Base-by-base conservation (phyloP, 1,140 invertebrate genomes). In the Drosophila ananassae region DNA sequence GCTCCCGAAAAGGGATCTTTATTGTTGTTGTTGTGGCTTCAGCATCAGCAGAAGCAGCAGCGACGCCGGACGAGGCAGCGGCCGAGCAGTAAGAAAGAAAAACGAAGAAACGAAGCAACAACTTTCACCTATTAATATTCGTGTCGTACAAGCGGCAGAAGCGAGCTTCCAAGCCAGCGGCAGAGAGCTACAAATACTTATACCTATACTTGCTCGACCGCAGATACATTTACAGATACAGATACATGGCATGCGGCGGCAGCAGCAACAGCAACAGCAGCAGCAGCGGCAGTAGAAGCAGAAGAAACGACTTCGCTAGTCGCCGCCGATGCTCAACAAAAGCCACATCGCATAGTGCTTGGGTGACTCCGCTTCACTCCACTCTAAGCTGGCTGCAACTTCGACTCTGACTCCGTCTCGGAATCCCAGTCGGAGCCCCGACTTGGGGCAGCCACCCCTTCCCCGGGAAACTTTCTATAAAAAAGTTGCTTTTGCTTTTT, bases 71-170 rank as follows among this genome's bases (percentile, higher is more conserved):
- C 2, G 17, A 5, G 30, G 32, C 30, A 24, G 17, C 24, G 0
- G 32, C 41, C 25, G 37, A 57, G 46, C 39, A 55, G 47, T 52
- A 25, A 79, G 53, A 80, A 62, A 79, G 41, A 76, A 53, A 74
- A 53, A 54, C 61, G 62, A 58, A 72, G 78, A 58, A 73, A 77
- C 61, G 78, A 85, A 85, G 79, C 84, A 90, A 91, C 84, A 91
- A 91, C 90, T 91, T 91, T 91, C 90, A 91, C 90, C 90, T 91
- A 91, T 91, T 91, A 91, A 91, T 91, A 91, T 91, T 91, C 90
- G 90, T 90, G 69, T 84, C 85, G 82, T 75, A 82, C 69, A 59
- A 74, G 52, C 72, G 67, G 62, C 76, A 81, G 76, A 77, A 79
- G 77, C 80, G 59, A 81, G 58, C 72, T 53, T 77, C 46, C 64